phyloP scores from a whole-genome alignment of 2,888 invertebrate genomes.

The Trissolcus brochymenae region DNA sequence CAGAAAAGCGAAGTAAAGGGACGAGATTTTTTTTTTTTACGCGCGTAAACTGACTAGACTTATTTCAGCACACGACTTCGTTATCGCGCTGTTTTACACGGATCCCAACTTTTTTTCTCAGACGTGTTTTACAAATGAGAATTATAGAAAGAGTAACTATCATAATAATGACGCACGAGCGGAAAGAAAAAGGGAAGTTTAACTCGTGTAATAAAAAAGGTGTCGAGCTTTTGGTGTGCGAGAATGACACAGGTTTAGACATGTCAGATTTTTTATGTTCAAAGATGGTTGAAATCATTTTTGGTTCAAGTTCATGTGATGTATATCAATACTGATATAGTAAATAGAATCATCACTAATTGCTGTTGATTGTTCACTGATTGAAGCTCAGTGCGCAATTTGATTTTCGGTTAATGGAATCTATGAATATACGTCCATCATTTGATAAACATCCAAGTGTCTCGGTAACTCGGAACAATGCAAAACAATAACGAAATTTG shows the following conservation, averaged over 20 bases:
- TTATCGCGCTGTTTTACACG: constrained; percentile 50
- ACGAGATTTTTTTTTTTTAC: constrained; percentile 21
- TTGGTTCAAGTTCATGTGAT: background rate
- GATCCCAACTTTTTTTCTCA: constrained; percentile 44
- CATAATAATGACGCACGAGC: constrained; percentile 24
- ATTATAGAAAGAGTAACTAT: constrained; percentile 44
- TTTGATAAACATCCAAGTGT: no score
- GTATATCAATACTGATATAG: background rate
- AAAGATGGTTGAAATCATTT: no score
- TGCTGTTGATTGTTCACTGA: no score
- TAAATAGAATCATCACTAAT: no score
- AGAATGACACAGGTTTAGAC: constrained; percentile 11
- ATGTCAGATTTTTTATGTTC: no score
- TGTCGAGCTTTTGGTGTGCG: background rate
- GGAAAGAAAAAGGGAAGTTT: constrained; percentile 8
- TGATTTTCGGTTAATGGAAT: no score
- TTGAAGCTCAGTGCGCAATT: no score
- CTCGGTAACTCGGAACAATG: background rate
- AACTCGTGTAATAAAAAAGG: background rate
- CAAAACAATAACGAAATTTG: background rate
- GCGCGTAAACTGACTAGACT: constrained; percentile 46
- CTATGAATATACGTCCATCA: no score
- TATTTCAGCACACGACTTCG: constrained; percentile 48
- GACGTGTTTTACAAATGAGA: constrained; percentile 47
- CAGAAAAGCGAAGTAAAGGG: constrained; percentile 44